Conservation (phyloP, 1,140 invertebrate species). For the Acromyrmex heyeri region DNA sequence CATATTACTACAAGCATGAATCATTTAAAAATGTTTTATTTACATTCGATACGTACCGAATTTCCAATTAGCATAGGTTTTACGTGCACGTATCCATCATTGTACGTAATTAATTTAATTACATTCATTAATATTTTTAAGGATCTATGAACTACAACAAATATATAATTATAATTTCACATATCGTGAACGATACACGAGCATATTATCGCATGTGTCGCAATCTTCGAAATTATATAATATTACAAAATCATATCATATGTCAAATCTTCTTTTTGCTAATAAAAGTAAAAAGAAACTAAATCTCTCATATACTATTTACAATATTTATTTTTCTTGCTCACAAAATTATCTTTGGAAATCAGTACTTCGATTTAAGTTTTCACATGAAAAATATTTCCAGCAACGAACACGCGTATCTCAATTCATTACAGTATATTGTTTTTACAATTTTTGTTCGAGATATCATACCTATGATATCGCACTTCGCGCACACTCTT, state of each 20-base stretch:
- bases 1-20: conserved; percentile 1
- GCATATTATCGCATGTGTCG: not conserved
- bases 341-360: not conserved
- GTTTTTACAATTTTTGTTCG: conserved; percentile 18
- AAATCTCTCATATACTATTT: not conserved
- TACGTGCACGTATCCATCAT: not conserved
- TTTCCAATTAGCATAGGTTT: conserved; percentile 43
- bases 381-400: not conserved
- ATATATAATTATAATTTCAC: not conserved
- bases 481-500: not conserved
- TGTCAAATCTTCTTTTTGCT: not conserved
- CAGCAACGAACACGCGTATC: not conserved
- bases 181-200: too few species aligned
- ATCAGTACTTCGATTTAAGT: not conserved
- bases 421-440: not conserved
- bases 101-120: not conserved
- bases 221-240: conserved; percentile 5
- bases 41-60: conserved; percentile 12
- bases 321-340: not conserved
- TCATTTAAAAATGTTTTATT: conserved; percentile 12
- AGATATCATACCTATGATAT: not conserved
- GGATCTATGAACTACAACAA: not conserved
- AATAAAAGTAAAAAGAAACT: not conserved
- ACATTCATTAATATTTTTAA: not conserved
- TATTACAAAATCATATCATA: not conserved